phyloP scores from a whole-genome alignment of 2,888 invertebrate genomes.

The Drosophila sordidula region DNA sequence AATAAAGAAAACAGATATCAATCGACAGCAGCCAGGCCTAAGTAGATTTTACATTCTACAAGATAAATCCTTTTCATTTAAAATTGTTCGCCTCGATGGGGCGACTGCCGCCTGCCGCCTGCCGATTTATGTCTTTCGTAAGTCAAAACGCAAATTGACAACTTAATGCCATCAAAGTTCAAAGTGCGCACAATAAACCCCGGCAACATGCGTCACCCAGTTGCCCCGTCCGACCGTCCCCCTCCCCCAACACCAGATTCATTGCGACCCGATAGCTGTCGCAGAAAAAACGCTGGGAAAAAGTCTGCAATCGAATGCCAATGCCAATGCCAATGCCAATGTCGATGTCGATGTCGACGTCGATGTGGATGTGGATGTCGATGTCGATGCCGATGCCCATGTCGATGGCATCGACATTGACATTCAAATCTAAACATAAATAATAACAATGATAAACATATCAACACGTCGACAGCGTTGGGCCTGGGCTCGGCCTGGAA shows the following conservation, averaged over 20 bases:
- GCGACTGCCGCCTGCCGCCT: constrained; percentile 6
- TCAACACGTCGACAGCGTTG: constrained; percentile 67
- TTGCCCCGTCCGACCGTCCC: neutral
- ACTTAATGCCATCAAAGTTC: constrained; percentile 80
- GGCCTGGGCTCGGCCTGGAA: constrained; percentile 38
- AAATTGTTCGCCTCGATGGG: constrained; percentile 24
- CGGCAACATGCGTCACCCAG: constrained; percentile 42
- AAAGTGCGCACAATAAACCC: constrained; percentile 65
- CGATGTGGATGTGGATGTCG: constrained; percentile 24
- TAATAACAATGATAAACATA: constrained; percentile 82
- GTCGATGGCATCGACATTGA: constrained; percentile 70
- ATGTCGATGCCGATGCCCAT: constrained; percentile 19
- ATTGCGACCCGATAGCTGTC: constrained; percentile 3
- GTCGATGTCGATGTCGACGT: constrained; percentile 29
- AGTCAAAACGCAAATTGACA: constrained; percentile 79
- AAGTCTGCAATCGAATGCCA: constrained; percentile 33
- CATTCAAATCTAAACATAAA: constrained; percentile 82
- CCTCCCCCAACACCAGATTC: neutral
- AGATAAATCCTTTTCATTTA: constrained; percentile 57
- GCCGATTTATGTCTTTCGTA: constrained; percentile 51
- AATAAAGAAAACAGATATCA: constrained; percentile 20
- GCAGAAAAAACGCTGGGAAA: constrained; percentile 7
- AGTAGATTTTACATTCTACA: constrained; percentile 27
- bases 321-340: constrained; percentile 29
- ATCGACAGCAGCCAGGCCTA: constrained; percentile 13